phyloP scores from a whole-genome alignment of 2,113 vertebrate genomes.

The Corythaeola cristata region DNA sequence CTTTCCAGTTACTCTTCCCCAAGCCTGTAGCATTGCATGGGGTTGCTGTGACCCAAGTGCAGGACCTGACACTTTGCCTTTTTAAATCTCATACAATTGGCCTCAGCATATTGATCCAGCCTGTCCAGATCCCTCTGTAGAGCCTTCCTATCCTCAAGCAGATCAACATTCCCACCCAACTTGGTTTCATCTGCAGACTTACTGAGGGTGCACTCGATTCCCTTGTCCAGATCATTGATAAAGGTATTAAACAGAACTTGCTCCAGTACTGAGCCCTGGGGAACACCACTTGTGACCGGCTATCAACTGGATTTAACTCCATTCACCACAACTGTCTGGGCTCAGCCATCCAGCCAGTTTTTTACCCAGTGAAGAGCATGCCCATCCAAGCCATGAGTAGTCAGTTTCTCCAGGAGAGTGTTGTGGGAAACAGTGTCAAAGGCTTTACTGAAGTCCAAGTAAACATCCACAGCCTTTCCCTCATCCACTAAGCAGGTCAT shows the following conservation, averaged over 20 bases:
- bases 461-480: too few species aligned
- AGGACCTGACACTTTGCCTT: too few species aligned
- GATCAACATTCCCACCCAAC: background rate
- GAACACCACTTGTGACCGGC: accelerated
- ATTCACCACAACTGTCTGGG: background rate
- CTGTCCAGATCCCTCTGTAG: background rate
- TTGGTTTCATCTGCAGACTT: background rate
- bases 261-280: background rate
- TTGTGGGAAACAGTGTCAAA: background rate
- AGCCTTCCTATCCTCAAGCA: background rate
- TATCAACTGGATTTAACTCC: background rate
- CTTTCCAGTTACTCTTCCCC: too few species aligned
- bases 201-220: background rate
- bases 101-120: background rate
- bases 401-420: background rate
- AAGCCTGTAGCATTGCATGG: too few species aligned
- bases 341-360: background rate
- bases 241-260: background rate
- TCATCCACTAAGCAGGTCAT: too few species aligned
- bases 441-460: too few species aligned
- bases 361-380: background rate
- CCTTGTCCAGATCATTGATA: accelerated
- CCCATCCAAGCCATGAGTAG: background rate
- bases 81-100: background rate
- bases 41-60: too few species aligned